Base-by-base conservation (phyloP, 2,113 vertebrate species). In the Ceyx margarethae region DNA sequence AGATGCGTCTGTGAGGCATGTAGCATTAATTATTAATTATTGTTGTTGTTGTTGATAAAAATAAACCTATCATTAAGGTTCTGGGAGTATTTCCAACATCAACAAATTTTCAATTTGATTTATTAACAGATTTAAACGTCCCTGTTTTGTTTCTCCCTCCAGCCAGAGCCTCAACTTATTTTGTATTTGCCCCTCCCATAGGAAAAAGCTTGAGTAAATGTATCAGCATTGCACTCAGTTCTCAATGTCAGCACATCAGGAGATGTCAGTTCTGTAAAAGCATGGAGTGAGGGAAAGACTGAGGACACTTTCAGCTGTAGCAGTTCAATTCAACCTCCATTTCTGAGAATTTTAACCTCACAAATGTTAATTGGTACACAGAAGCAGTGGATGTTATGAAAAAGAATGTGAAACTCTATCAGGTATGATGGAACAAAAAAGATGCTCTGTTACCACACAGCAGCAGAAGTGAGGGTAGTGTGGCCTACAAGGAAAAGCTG, bases 11-110 rank as follows among this genome's bases (percentile, higher is more conserved):
- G 87, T 82, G 69, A 92, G 67, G 58, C 21, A 28, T 69, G 60
- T 60, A 89, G 31, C 77, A 93, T 96, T 95, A 90, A 95, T 96
- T 93, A 96, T 95, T 96, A 95, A 95, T 85, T 92, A 90, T 90
- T 90, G 68, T 79, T 89, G n/a, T 79, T 89, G n/a, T 81, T 84
- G 71, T 48, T 90, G 86, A 67, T 89, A 94, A 96, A 95, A 96
- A 91, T 91, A 95, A 93, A 68, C 46, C 51, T 93, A 71, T 77
- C 78, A 89, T 93, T 93, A 95, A 89, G 56, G 31, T 72, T 92
- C 92, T 87, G 94, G 78, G 78, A 95, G 7, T 80, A 54, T 85
- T 92, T 94, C 81, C 94, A 96, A 85, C 51, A 87, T 56, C 71
- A 93, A 90, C 62, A 95, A 82, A 71, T 43, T 91, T 94, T 87